A percentile compares a stretch with the other conserved stretches of the same genome.
These are phyloP conservation scores for Aethina tumida DNA, from an alignment of 1,140 invertebrate genomes.

Conservation along the genomic window DNA sequence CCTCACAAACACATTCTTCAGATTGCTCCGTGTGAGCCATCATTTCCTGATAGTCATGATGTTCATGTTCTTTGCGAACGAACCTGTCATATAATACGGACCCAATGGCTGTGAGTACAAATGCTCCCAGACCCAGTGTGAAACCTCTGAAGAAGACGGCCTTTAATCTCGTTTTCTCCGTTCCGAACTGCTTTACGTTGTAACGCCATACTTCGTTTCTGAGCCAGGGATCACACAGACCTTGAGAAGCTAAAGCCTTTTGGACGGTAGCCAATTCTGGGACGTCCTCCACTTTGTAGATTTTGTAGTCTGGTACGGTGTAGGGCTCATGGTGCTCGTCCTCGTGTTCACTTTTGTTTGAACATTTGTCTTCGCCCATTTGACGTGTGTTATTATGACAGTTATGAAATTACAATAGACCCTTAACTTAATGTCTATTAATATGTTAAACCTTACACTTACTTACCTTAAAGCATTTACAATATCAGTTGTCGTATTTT, in stretches of 20 bases:
- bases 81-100: constrained; percentile 41
- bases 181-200: constrained; percentile 42
- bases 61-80: constrained; percentile 39
- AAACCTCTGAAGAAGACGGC: constrained; percentile 47
- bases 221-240: constrained; percentile 76
- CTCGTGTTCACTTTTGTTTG: too few species aligned
- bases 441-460: too few species aligned
- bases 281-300: constrained; percentile 61
- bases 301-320: constrained; percentile 55
- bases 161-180: constrained; percentile 25
- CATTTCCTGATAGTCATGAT: constrained; percentile 37
- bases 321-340: constrained; percentile 39
- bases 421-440: too few species aligned
- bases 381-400: too few species aligned
- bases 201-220: constrained; percentile 76
- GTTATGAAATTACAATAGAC: too few species aligned
- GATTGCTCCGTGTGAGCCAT: too few species aligned
- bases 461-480: too few species aligned
- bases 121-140: constrained; percentile 49
- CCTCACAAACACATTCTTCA: too few species aligned
- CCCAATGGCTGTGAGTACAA: constrained; percentile 47
- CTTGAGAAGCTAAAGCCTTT: constrained; percentile 51
- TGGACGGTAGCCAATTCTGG: constrained; percentile 51
- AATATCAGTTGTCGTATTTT: too few species aligned
- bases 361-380: too few species aligned